phyloP scores from a whole-genome alignment of 2,888 invertebrate species.

The Eupithecia tripunctaria region DNA sequence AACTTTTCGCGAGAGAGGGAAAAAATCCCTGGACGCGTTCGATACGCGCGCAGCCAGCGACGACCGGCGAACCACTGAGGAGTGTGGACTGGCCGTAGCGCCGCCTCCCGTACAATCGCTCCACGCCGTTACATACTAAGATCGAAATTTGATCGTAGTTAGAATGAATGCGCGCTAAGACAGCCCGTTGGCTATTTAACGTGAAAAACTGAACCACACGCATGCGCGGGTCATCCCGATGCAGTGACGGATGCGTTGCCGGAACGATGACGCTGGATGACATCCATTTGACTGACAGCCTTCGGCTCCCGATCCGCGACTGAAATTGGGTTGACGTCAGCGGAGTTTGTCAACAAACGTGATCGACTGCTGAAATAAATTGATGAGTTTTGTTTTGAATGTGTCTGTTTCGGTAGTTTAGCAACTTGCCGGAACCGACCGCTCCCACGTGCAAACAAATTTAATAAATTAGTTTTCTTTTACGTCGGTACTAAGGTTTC shows the following conservation, averaged over 20 bases:
- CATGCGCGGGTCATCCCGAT: slow-evolving; percentile 77
- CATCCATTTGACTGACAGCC: slow-evolving; percentile 9
- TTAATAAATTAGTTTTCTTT: slow-evolving; percentile 18
- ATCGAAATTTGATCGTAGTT: slow-evolving; percentile 82
- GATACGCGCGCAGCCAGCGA: slow-evolving; percentile 60
- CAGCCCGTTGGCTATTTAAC: slow-evolving; percentile 72
- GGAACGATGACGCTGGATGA: slow-evolving; percentile 14
- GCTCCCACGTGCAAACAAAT: slow-evolving; percentile 18
- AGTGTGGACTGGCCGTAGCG: neutral
- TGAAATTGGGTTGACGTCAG: neutral
- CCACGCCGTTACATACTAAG: slow-evolving; percentile 77
- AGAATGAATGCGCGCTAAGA: slow-evolving; percentile 73
- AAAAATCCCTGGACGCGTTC: slow-evolving; percentile 36
- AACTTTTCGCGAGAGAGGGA: slow-evolving; percentile 63
- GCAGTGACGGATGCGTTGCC: slow-evolving; percentile 52
- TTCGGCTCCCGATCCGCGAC: slow-evolving; percentile 6
- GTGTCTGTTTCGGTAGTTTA: slow-evolving; percentile 15
- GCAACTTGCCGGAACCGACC: slow-evolving; percentile 9
- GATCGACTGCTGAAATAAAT: slow-evolving; percentile 11
- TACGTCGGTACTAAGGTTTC: neutral
- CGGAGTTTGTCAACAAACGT: slow-evolving; percentile 4
- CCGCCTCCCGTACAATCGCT: slow-evolving; percentile 62
- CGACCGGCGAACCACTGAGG: slow-evolving; percentile 63
- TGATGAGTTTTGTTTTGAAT: slow-evolving; percentile 11
- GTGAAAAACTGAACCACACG: slow-evolving; percentile 61